Base-by-base conservation (phyloP, 2,113 vertebrate genomes). In the Pluvianellus socialis region DNA sequence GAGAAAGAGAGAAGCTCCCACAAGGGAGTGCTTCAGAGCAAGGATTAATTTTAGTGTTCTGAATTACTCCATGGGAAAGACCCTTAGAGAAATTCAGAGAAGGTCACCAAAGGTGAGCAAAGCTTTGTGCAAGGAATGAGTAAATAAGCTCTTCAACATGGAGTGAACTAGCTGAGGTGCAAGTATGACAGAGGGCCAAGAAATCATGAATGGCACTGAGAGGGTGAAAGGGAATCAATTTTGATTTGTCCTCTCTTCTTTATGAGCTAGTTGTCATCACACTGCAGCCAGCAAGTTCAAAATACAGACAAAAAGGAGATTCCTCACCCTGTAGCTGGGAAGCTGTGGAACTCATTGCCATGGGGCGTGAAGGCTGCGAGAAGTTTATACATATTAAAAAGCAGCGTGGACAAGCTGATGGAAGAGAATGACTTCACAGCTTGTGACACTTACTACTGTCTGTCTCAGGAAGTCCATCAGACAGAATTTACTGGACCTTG, bases 341-440 rank as follows among this genome's bases (percentile, higher is more conserved):
- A 86, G 67, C 6, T 33, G 12, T 63, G 7, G 47, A 86, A 71
- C 22, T 50, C 55, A 17, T 35, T 88, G 40, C 13, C 26, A 47
- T 6, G 30, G 23, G 18, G 5, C 1, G 4, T 0, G 0, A 85
- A 47, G 2, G 1, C 15, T 44, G 27, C 0, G 1, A 74, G 9
- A 52, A 68, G 14, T 59, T 73, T 40, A 40, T 32, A 40, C 13
- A 1, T 23, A 9, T 35, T 56, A 38, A 81, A 74, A 67, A 71
- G n/a, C 12, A 2, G 27, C 79, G 27, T 38, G 32, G 28, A 91
- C 26, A 74, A 84, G 14, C 7, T 45, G 47, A 45, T 55, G 17
- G 23, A 44, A 68, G 8, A 11, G 17, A 92, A 83, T 16, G 33
- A 30, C 14, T 68, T 80, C 24, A 9, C 50, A 80, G 2, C 13